These are phyloP conservation scores for Apamea sordens DNA, from an alignment of 2,888 invertebrate species.

Conservation along the genomic window DNA sequence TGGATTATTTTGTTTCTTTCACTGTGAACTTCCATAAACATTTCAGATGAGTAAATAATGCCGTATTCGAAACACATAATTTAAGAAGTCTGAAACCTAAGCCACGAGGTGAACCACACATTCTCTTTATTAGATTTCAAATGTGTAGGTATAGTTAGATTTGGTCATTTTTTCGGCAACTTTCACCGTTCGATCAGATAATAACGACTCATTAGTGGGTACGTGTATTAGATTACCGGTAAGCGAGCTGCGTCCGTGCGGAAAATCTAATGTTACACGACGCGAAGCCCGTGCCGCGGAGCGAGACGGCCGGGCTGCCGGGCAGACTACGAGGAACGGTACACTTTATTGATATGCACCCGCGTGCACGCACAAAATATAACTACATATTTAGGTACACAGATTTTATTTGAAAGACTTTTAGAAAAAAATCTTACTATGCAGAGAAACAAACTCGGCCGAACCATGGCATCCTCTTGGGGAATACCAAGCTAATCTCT, in stretches of 20 bases:
- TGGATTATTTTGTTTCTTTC: slow-evolving; percentile 22
- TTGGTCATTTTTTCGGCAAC: slow-evolving; percentile 50
- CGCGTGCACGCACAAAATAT: slow-evolving; percentile 12
- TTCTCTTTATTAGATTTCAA: slow-evolving; percentile 48
- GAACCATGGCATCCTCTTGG: background rate
- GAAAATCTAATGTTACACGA: slow-evolving; percentile 59
- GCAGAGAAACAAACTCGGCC: background rate
- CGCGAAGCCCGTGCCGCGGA: slow-evolving; percentile 18
- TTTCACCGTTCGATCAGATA: slow-evolving; percentile 58
- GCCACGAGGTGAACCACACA: slow-evolving; percentile 25
- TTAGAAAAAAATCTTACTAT: background rate
- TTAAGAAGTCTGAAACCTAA: slow-evolving; percentile 32
- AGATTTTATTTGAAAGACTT: background rate
- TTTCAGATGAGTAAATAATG: slow-evolving; percentile 10
- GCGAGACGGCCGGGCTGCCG: slow-evolving; percentile 1
- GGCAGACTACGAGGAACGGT: background rate
- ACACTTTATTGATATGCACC: slow-evolving; percentile 1
- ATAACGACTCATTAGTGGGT: slow-evolving; percentile 46
- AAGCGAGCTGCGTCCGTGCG: slow-evolving; percentile 62
- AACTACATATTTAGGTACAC: background rate
- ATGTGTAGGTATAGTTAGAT: slow-evolving; percentile 31
- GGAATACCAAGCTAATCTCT: background rate
- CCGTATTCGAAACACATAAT: slow-evolving; percentile 19
- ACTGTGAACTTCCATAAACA: background rate
- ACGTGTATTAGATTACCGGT: slow-evolving; percentile 51